These are phyloP conservation scores for Poecilia wingei DNA, from an alignment of 2,797 vertebrate genomes.

Conservation along the genomic window DNA sequence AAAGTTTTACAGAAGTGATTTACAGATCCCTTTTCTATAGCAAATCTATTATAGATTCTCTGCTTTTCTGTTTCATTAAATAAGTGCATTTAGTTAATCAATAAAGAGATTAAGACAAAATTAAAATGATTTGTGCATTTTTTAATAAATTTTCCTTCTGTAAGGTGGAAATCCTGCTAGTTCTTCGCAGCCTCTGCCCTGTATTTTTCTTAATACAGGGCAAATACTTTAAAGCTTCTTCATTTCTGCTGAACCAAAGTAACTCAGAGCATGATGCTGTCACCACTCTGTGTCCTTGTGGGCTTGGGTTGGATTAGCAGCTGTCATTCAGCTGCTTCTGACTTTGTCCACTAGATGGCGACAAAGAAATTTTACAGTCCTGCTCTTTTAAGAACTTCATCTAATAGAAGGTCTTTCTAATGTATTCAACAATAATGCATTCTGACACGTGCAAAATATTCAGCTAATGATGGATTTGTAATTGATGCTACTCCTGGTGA, in stretches of 20 bases:
- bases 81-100: too few relatives aligned
- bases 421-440: not conserved
- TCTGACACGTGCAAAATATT: not conserved
- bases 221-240: not conserved
- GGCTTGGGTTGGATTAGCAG: not conserved
- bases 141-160: not conserved
- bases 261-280: not conserved
- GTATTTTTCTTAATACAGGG: not conserved
- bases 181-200: not conserved
- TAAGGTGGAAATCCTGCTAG: not conserved
- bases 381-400: not conserved
- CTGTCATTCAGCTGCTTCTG: not conserved
- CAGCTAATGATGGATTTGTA: not conserved
- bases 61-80: too few relatives aligned
- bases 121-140: too few relatives aligned
- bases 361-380: not conserved
- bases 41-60: too few relatives aligned
- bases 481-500: not conserved
- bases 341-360: slow-evolving; percentile 51
- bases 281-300: not conserved
- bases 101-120: too few relatives aligned
- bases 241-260: not conserved
- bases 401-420: not conserved
- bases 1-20: too few relatives aligned
- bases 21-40: too few relatives aligned